phyloP scores from a whole-genome alignment of 1,140 invertebrate species.

The Battus philenor region DNA sequence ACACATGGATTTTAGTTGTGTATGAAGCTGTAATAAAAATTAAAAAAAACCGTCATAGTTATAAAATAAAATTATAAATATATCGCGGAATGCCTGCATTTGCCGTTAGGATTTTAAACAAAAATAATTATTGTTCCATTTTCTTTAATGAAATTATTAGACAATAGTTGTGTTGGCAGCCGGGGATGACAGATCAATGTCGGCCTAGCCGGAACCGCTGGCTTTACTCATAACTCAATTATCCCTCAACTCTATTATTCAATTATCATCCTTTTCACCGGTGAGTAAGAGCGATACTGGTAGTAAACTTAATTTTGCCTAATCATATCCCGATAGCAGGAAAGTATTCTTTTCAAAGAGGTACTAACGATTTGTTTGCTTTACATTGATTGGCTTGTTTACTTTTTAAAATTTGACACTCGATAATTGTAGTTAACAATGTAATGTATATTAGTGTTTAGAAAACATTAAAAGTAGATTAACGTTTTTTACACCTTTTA shows the following conservation, averaged over 20 bases:
- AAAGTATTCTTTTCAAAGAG: constrained; percentile 10
- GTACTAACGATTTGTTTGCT: constrained; percentile 15
- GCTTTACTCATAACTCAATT: too few species aligned
- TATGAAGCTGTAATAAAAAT: too few species aligned
- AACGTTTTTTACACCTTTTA: too few species aligned
- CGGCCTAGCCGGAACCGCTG: constrained; percentile 42
- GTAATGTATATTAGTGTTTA: too few species aligned
- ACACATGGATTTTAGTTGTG: too few species aligned
- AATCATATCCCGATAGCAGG: constrained; percentile 9
- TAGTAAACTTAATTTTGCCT: constrained; percentile 12
- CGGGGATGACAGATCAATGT: constrained; percentile 46
- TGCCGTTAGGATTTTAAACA: too few species aligned
- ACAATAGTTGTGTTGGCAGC: constrained; percentile 32
- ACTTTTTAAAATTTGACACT: too few species aligned
- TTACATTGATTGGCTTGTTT: constrained; percentile 23
- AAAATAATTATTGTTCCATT: not conserved
- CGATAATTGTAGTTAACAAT: too few species aligned
- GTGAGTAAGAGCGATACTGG: constrained; percentile 8
- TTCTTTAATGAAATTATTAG: constrained; percentile 32
- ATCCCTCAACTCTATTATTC: not conserved
- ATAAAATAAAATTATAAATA: too few species aligned
- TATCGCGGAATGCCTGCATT: too few species aligned
- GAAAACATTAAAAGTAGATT: too few species aligned
- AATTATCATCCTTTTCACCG: constrained; percentile 8
- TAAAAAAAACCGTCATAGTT: too few species aligned